Conservation (phyloP, 2,888 invertebrate species). For the Oegoconia quadripuncta region DNA sequence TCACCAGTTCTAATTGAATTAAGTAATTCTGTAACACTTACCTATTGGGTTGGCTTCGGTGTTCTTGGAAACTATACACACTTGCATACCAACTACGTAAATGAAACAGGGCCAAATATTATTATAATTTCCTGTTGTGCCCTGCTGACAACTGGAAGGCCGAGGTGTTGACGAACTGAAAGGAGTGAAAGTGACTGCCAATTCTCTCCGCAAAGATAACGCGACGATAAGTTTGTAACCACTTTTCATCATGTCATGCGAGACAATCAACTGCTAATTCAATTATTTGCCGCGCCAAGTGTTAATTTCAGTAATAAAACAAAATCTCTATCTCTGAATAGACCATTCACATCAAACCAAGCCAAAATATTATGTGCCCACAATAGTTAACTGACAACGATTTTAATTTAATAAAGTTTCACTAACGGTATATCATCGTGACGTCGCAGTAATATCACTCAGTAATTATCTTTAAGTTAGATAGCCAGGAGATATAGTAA, state of each 20-base stretch:
- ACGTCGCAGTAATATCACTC: slow-evolving; percentile 13
- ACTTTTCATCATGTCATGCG: slow-evolving; percentile 50
- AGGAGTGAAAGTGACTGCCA: slow-evolving; percentile 56
- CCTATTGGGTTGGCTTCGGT: slow-evolving; percentile 48
- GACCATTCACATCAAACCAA: slow-evolving; percentile 20
- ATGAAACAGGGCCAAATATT: slow-evolving; percentile 16
- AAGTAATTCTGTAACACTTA: slow-evolving; percentile 50
- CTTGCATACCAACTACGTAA: slow-evolving; percentile 14
- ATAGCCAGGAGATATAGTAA: no score
- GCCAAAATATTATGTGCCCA: slow-evolving; percentile 24
- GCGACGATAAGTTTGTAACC: slow-evolving; percentile 46
- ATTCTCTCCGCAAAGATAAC: slow-evolving; percentile 50
- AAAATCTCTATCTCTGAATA: slow-evolving; percentile 27
- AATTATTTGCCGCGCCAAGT: slow-evolving; percentile 45
- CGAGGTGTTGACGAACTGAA: slow-evolving; percentile 39
- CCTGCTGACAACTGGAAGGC: slow-evolving; percentile 18
- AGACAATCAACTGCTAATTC: slow-evolving; percentile 53
- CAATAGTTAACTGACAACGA: slow-evolving; percentile 14
- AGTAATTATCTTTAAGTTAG: slow-evolving; percentile 1
- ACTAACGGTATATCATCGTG: slow-evolving; percentile 16
- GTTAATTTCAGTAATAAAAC: slow-evolving; percentile 38
- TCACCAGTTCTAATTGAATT: slow-evolving; percentile 61
- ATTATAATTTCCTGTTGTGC: slow-evolving; percentile 25
- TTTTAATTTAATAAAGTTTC: slow-evolving; percentile 20
- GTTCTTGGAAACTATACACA: slow-evolving; percentile 24